Percentiles rank a stretch among this genome's conserved stretches.
These are phyloP conservation scores for Anas platyrhynchos DNA, from an alignment of 2,113 vertebrate species.

Conservation along the genomic window DNA sequence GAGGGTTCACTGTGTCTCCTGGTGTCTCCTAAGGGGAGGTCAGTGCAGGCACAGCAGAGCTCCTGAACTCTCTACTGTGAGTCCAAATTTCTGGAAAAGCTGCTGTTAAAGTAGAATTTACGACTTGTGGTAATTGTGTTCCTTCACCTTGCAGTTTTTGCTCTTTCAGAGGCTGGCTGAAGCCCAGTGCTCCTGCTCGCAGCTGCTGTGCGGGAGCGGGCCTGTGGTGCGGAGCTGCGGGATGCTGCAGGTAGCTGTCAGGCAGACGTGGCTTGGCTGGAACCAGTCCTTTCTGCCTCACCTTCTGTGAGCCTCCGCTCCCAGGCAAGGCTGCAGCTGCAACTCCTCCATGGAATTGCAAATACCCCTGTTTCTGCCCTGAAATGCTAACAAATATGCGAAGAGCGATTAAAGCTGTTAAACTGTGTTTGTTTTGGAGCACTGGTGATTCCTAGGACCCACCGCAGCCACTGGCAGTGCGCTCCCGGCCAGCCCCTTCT, in stretches of 20 bases:
- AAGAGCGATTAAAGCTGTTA: neutral
- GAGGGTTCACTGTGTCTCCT: neutral
- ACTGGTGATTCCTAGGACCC: neutral
- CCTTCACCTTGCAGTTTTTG: neutral
- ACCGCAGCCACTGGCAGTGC: too few relatives aligned
- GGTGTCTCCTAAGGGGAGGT: neutral
- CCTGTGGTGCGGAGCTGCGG: neutral
- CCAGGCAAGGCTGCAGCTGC: neutral
- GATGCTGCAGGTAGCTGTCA: neutral
- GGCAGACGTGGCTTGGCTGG: neutral
- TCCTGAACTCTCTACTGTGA: accelerated
- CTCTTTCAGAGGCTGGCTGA: neutral
- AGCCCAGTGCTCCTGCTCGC: neutral
- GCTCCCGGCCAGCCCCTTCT: neutral
- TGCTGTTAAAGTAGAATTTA: neutral
- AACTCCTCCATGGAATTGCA: neutral
- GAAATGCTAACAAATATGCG: neutral
- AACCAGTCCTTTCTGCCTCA: neutral
- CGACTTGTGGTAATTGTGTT: neutral
- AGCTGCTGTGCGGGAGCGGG: neutral
- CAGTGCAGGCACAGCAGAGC: neutral
- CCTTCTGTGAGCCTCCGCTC: neutral
- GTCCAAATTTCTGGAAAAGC: neutral
- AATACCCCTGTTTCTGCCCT: neutral
- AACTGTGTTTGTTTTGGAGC: neutral